These are phyloP conservation scores for Aplochiton taeniatus DNA, from an alignment of 2,797 vertebrate species.

Conservation along the genomic window DNA sequence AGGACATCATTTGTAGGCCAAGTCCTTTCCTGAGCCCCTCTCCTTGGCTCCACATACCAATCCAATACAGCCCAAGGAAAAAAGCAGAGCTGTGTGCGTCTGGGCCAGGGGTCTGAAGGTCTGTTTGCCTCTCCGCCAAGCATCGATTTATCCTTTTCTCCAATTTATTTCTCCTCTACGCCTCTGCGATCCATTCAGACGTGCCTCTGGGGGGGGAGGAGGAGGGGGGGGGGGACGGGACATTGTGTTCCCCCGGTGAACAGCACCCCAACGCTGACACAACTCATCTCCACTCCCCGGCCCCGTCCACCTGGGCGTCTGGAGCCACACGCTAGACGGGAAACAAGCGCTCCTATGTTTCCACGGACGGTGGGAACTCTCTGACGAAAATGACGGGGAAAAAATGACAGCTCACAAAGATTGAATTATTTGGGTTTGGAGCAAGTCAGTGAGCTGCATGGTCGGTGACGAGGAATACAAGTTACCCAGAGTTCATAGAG, in stretches of 20 bases:
- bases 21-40: conserved; percentile 70
- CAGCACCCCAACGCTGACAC: conserved; percentile 57
- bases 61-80: conserved; percentile 76
- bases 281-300: conserved; percentile 45
- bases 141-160: conserved; percentile 81
- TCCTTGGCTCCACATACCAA: conserved; percentile 72
- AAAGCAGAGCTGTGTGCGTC: conserved; percentile 52
- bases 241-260: conserved; percentile 28
- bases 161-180: conserved; percentile 79
- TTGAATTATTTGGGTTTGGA: no score
- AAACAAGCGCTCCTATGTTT: no score
- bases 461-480: no score
- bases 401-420: no score
- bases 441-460: no score
- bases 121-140: conserved; percentile 76
- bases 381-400: no score
- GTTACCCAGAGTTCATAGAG: no score
- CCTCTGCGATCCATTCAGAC: conserved; percentile 72
- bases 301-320: no score
- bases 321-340: no score
- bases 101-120: conserved; percentile 73
- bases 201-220: conserved; percentile 72
- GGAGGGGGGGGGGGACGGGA: conserved; percentile 67
- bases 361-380: no score
- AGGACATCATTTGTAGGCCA: conserved; percentile 81